A percentile compares a stretch with the other conserved stretches of the same genome.
These are phyloP conservation scores for Tricholaema leucomelas DNA, from an alignment of 2,113 vertebrate species.

Conservation along the genomic window DNA sequence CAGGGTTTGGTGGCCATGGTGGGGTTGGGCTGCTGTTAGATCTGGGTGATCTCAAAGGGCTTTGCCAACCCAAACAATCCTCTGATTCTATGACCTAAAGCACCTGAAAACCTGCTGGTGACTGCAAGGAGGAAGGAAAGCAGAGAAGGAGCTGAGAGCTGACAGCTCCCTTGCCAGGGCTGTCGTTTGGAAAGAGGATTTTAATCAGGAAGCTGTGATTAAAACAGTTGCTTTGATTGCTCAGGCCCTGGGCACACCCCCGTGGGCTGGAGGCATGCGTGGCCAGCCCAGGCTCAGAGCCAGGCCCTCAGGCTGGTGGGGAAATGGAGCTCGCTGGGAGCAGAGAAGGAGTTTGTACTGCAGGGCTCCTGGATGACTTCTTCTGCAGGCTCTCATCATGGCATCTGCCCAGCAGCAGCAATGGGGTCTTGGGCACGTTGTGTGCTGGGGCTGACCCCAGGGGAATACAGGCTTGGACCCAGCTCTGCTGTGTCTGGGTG, in stretches of 20 bases:
- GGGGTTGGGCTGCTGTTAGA: too few relatives aligned
- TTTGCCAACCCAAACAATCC: too few relatives aligned
- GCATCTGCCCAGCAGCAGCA: neutral
- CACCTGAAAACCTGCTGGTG: neutral
- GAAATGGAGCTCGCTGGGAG: neutral
- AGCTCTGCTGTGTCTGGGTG: neutral
- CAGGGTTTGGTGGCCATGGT: too few relatives aligned
- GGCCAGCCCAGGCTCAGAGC: neutral
- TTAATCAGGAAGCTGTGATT: constrained; percentile 36
- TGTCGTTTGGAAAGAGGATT: constrained; percentile 13
- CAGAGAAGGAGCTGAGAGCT: accelerated
- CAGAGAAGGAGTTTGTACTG: neutral
- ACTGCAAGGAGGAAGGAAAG: neutral
- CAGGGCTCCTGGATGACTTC: neutral
- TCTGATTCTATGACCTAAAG: neutral
- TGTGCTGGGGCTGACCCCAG: neutral
- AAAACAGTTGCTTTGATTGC: neutral
- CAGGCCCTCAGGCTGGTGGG: neutral
- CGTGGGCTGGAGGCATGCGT: neutral
- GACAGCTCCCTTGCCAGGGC: accelerated
- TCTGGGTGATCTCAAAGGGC: too few relatives aligned
- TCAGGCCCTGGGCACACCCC: neutral
- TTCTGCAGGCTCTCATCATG: accelerated
- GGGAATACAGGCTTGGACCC: neutral
- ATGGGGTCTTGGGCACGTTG: neutral